A percentile compares a stretch with the other conserved stretches of the same genome.
Conservation (phyloP, 1,140 invertebrate species). For the Brachionus plicatilis region DNA sequence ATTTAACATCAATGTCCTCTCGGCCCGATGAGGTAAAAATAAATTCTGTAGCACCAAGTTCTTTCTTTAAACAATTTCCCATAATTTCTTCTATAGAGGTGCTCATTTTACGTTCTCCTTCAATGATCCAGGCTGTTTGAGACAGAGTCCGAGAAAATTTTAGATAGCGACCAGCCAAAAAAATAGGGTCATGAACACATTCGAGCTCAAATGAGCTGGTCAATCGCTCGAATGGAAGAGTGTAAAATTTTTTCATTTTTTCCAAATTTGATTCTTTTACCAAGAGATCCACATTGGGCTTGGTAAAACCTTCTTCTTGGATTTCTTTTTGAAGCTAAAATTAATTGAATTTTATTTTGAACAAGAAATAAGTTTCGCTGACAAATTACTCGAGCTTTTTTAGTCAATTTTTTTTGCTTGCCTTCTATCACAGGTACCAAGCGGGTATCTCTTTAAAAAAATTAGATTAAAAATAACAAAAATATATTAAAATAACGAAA, state of each 20-base stretch:
- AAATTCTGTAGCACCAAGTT: constrained; percentile 52
- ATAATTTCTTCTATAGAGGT: constrained; percentile 86
- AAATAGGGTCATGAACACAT: constrained; percentile 35
- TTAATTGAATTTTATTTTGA: not conserved
- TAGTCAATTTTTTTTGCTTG: not conserved
- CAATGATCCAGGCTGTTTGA: constrained; percentile 87
- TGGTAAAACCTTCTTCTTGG: constrained; percentile 26
- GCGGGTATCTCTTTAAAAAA: not conserved
- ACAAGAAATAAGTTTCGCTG: not conserved
- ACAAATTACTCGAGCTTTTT: not conserved
- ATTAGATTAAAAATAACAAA: not conserved
- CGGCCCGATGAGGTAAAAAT: constrained; percentile 81
- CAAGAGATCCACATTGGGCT: constrained; percentile 10
- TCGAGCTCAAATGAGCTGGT: not conserved
- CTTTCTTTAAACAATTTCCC: constrained; percentile 60
- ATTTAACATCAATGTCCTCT: constrained; percentile 83
- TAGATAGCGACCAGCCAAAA: constrained; percentile 63
- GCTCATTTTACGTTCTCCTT: constrained; percentile 71
- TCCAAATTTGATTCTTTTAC: constrained; percentile 5
- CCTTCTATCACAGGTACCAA: not conserved
- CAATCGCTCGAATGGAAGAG: not conserved
- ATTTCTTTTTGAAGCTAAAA: constrained; percentile 35
- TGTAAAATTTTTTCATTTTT: constrained; percentile 24
- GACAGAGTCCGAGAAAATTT: constrained; percentile 78
- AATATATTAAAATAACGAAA: not conserved